Base-by-base conservation (phyloP, 2,888 invertebrate genomes). In the Epinotia nisella region DNA sequence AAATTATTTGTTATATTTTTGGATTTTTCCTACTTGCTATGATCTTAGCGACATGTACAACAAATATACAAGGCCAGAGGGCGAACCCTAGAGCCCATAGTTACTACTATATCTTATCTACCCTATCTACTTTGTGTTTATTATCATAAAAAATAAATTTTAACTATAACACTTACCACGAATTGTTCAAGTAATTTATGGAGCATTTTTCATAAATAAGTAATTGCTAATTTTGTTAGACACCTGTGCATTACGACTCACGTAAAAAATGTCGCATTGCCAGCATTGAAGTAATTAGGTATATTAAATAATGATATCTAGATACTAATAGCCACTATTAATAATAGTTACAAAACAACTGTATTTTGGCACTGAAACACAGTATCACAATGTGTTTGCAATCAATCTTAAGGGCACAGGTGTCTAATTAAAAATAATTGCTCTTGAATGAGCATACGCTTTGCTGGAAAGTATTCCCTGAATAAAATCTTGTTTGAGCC, bases 401-500 rank as follows among this genome's bases (percentile, higher is more conserved):
- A 9, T 51, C 9, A 15, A 56, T 56, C 21, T 56, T 21, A 21
- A 17, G 17, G 9, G 10, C 9, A 49, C 51, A 64, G 55, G 53
- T 65, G 66, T 56, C 66, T 56, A 21, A 41, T 24, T n/a, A 17
- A 56, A 56, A 39, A 49, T 49, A 5, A n/a, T 3, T 49, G 49
- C 49, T 49, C 49, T 49, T 49, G 5, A 39, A 39, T 15, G 11
- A 13, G n/a, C 9, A 4, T 29, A 64, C 17, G 24, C 55, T 19
- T 51, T 29, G 24, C 11, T 84, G 86, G 87, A 85, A 84, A 87
- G 87, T 87, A 86, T 75, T 83, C 84, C 83, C 78, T 79, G 80
- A 79, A 80, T 79, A 83, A 83, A 80, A 82, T 84, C 85, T 79
- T 83, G 81, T 91, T 91, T 91, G 92, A 91, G 92, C 90, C 91